Percentiles rank a stretch among this genome's conserved stretches.
Evolutionary conservation across 1,140 invertebrate species (phyloP).

Genomic region (Atopsyche davidsoni): DNA sequence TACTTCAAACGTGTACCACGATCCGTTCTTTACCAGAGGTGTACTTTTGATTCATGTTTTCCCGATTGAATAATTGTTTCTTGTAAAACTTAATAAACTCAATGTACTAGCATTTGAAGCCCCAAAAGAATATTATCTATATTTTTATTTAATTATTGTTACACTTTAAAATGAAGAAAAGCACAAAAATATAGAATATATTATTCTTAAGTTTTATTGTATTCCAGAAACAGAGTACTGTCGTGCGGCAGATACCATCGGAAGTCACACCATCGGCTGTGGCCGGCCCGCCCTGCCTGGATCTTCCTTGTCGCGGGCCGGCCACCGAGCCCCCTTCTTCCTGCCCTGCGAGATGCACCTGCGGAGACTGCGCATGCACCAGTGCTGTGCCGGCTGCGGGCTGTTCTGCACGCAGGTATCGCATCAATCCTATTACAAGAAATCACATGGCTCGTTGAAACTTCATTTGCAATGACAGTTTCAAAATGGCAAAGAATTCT

Average conservation of each 20-base stretch:
- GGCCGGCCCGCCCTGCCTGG: slow-evolving; percentile 57
- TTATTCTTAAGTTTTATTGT: slow-evolving; percentile 2
- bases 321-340: slow-evolving; percentile 73
- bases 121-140: background rate
- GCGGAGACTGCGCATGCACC: slow-evolving; percentile 69
- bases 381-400: slow-evolving; percentile 87
- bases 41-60: slow-evolving; percentile 1
- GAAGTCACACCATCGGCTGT: slow-evolving; percentile 73
- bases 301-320: slow-evolving; percentile 62
- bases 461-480: background rate
- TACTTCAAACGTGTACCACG: slow-evolving; percentile 18
- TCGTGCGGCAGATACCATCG: slow-evolving; percentile 71
- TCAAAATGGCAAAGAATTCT: slow-evolving; percentile 2
- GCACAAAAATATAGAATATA: background rate
- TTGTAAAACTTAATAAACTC: background rate
- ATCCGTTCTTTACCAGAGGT: slow-evolving; percentile 18
- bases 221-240: slow-evolving; percentile 45
- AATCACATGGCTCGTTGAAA: too few relatives aligned
- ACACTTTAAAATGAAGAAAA: background rate
- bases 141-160: background rate
- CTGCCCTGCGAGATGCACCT: slow-evolving; percentile 79
- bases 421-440: too few relatives aligned
- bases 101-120: background rate
- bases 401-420: slow-evolving; percentile 86
- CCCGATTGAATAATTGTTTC: background rate